Percentiles rank a stretch among this genome's conserved stretches.
phyloP scores from a whole-genome alignment of 37 sponge, comb jelly and placozoan genomes.

The Sycon ciliatum region DNA sequence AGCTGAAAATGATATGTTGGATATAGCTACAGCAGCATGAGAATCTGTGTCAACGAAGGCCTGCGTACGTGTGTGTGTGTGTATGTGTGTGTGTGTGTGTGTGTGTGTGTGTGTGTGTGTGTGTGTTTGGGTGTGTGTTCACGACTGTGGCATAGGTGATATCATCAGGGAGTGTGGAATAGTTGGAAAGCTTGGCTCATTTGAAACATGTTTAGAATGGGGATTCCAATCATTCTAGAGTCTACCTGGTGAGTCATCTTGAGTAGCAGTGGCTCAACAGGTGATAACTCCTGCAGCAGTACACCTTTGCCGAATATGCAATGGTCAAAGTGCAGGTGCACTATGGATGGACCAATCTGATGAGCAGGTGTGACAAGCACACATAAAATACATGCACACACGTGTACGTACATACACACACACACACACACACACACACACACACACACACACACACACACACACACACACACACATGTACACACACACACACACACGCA shows the following conservation, averaged over 20 bases:
- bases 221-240: no score
- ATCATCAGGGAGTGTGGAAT: no score
- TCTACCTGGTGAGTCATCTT: constrained; percentile 33
- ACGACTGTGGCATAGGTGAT: no score
- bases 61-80: neutral
- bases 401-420: constrained; percentile 14
- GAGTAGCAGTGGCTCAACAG: constrained; percentile 47
- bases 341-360: constrained; percentile 48
- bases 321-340: constrained; percentile 23
- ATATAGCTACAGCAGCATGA: no score
- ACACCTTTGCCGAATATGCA: constrained; percentile 27
- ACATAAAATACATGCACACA: constrained; percentile 36
- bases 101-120: constrained; percentile 5
- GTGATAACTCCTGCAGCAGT: constrained; percentile 35
- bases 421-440: constrained; percentile 20
- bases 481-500: constrained; percentile 16
- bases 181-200: no score
- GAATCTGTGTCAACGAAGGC: no score
- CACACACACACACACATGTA: constrained; percentile 18
- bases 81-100: constrained; percentile 1
- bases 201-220: no score
- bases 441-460: constrained; percentile 25
- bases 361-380: constrained; percentile 11
- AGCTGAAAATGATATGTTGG: no score
- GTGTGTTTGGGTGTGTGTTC: neutral